Conservation (phyloP, 2,113 vertebrate genomes). For the Dasyprocta punctata region DNA sequence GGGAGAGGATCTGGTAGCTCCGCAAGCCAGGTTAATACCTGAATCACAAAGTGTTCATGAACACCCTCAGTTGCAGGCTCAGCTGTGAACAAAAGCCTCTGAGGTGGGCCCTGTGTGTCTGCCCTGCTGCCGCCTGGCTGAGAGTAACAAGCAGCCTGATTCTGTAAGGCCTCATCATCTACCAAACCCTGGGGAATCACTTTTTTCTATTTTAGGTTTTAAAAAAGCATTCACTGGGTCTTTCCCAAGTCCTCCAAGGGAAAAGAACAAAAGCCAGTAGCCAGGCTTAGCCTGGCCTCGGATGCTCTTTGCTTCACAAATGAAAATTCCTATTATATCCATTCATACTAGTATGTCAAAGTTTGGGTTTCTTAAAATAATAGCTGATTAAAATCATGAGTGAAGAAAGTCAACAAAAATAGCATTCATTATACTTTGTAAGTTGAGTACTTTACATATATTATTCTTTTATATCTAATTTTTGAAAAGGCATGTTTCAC, state of each 20-base stretch:
- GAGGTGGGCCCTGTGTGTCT: not conserved
- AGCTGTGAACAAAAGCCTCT: conserved; percentile 31
- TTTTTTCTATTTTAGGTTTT: conserved; percentile 62
- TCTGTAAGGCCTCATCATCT: not conserved
- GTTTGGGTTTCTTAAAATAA: conserved; percentile 40
- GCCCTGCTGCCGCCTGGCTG: not conserved
- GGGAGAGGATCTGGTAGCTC: conserved; percentile 80
- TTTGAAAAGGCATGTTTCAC: not conserved
- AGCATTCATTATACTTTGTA: not conserved
- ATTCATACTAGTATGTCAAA: not conserved
- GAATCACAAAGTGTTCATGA: conserved; percentile 66
- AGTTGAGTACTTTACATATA: not conserved
- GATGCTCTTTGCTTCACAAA: conserved; percentile 48
- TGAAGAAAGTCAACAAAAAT: conserved; percentile 16
- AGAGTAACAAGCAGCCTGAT: not conserved
- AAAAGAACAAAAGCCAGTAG: conserved; percentile 64
- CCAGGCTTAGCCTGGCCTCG: conserved; percentile 38
- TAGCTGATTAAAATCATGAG: conserved; percentile 30
- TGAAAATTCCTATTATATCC: conserved; percentile 42
- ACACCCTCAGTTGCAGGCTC: conserved; percentile 63
- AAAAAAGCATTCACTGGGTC: conserved; percentile 36
- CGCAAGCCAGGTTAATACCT: conserved; percentile 82
- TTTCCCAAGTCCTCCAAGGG: conserved; percentile 38
- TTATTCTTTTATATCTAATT: not conserved
- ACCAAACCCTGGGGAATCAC: conserved; percentile 51